Evolutionary conservation across 2,888 invertebrate genomes (phyloP).

Genomic region (Apamea monoglypha): DNA sequence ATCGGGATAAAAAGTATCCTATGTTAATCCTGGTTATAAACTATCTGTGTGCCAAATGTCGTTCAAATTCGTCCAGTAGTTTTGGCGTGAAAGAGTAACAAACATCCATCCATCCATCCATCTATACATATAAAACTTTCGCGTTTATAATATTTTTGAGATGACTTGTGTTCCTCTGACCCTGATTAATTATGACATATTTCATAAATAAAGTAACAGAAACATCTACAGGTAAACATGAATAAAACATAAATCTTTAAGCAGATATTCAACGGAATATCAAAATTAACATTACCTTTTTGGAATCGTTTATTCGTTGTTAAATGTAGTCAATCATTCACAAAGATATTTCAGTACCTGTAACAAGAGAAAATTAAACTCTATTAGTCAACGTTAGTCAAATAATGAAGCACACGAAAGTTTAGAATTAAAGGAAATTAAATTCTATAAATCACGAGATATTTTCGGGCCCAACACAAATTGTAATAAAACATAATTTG

Average conservation of each 20-base stretch:
- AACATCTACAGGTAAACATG: not conserved
- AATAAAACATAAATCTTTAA: not conserved
- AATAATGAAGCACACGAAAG: slow-evolving; percentile 21
- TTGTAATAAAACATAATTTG: slow-evolving; percentile 44
- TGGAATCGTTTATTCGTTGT: not conserved
- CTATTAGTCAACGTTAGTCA: slow-evolving; percentile 44
- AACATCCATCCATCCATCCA: no score
- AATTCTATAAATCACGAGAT: slow-evolving; percentile 36
- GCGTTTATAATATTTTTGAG: no score
- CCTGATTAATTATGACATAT: not conserved
- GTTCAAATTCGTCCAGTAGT: no score
- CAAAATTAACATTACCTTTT: slow-evolving; percentile 9
- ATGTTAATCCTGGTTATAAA: no score
- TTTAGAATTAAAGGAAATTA: slow-evolving; percentile 46
- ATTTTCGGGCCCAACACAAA: slow-evolving; percentile 30
- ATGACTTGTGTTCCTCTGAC: not conserved
- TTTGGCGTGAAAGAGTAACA: no score
- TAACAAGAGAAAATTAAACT: slow-evolving; percentile 60
- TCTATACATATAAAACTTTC: no score
- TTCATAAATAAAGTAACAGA: not conserved
- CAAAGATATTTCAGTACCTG: slow-evolving; percentile 54
- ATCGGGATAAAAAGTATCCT: no score
- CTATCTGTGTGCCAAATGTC: no score
- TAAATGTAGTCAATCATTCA: slow-evolving; percentile 32
- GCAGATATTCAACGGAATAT: not conserved